Conservation (phyloP, 2,888 invertebrate genomes). For the Euplagia quadripunctaria region DNA sequence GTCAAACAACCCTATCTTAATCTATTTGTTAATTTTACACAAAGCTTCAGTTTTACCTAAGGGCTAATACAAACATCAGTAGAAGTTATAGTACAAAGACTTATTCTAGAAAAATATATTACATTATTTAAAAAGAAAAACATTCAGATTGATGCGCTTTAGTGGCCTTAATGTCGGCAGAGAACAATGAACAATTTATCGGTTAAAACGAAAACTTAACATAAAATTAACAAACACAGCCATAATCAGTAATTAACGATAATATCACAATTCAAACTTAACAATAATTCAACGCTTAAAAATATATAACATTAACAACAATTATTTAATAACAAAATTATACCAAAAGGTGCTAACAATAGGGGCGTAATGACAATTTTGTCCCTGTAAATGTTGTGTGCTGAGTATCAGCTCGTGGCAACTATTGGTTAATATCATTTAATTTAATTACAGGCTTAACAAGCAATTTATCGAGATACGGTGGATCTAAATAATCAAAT, state of each 20-base stretch:
- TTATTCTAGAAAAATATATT: slow-evolving; percentile 54
- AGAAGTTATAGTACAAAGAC: slow-evolving; percentile 40
- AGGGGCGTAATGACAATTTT: slow-evolving; percentile 73
- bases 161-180: slow-evolving; percentile 83
- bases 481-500: slow-evolving; percentile 28
- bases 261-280: slow-evolving; percentile 80
- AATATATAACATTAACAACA: slow-evolving; percentile 74
- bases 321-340: slow-evolving; percentile 53
- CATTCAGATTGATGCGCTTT: slow-evolving; percentile 49
- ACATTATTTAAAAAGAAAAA: slow-evolving; percentile 39
- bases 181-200: slow-evolving; percentile 71
- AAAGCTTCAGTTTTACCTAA: slow-evolving; percentile 88
- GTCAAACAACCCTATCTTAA: slow-evolving; percentile 75
- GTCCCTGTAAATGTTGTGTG: slow-evolving; percentile 58
- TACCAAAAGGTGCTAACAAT: slow-evolving; percentile 58
- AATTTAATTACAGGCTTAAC: slow-evolving; percentile 48
- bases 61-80: slow-evolving; percentile 57
- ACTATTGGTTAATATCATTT: slow-evolving; percentile 44
- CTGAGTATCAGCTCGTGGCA: slow-evolving; percentile 31
- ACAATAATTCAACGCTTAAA: slow-evolving; percentile 84
- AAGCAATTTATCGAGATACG: slow-evolving; percentile 42
- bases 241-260: slow-evolving; percentile 70
- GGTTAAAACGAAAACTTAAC: slow-evolving; percentile 86
- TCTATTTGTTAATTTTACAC: slow-evolving; percentile 87
- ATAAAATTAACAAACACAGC: slow-evolving; percentile 88